phyloP scores from a whole-genome alignment of 2,888 invertebrate species.

The Drosophila flavopinicola region DNA sequence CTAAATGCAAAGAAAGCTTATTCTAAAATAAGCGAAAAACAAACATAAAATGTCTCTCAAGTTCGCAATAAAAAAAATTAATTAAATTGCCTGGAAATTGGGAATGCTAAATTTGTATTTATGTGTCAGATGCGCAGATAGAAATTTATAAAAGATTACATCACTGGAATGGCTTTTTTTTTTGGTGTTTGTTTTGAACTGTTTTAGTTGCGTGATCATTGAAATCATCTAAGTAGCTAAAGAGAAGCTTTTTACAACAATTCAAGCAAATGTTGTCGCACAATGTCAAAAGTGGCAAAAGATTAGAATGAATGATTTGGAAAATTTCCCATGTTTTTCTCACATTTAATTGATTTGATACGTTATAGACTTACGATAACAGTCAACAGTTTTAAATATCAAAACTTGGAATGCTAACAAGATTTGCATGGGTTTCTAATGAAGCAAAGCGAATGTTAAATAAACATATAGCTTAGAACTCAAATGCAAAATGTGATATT shows the following conservation, averaged over 20 bases:
- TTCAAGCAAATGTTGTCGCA: background rate
- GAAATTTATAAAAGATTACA: slow-evolving; percentile 1
- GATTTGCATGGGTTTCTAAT: slow-evolving; percentile 15
- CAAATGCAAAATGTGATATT: slow-evolving; percentile 1
- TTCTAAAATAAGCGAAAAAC: background rate
- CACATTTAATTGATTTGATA: slow-evolving; percentile 15
- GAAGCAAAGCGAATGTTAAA: slow-evolving; percentile 10
- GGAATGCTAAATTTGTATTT: slow-evolving; percentile 5
- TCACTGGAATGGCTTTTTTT: slow-evolving; percentile 5
- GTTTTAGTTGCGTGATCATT: background rate
- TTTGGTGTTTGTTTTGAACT: background rate
- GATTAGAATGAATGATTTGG: slow-evolving; percentile 7
- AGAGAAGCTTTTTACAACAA: background rate
- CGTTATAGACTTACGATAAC: background rate
- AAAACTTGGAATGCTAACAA: slow-evolving; percentile 13
- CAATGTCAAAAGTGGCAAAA: no score
- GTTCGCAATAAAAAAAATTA: background rate
- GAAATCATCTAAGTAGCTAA: background rate
- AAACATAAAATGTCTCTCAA: background rate
- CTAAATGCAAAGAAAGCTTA: no score
- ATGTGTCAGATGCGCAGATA: no score
- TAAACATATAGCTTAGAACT: background rate
- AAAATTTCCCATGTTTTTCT: slow-evolving; percentile 11
- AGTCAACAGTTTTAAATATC: background rate
- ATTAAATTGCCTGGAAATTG: slow-evolving; percentile 15